Base-by-base conservation (phyloP, 2,797 vertebrate species). In the Gadopsis bispinosus region DNA sequence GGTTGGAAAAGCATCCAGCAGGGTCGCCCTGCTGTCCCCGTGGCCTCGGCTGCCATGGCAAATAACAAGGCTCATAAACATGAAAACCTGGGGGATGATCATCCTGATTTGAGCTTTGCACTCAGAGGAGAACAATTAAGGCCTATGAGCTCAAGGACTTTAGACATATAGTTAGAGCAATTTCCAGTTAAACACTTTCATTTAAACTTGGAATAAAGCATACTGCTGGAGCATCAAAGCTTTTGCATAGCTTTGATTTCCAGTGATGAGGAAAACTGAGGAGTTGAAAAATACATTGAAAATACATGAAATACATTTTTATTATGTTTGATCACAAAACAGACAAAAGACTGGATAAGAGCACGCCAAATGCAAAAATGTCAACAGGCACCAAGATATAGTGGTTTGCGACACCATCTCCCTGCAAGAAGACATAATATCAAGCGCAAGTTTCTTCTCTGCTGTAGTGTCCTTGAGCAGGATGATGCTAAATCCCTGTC, bases 11-110 rank as follows among this genome's bases (percentile, higher is more conserved):
- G 86, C 80, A 83, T 88, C 74, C 80, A 83, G 78, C 5, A 66
- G 83, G 74, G 89, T 85, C 31, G n/a, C 54, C 63, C 69, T 59
- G 87, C 80, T 74, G 77, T 91, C 90, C 89, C 91, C 35, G 58
- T 88, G 80, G 87, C 83, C 83, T 72, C 16, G 64, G 64, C 86
- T 92, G 91, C 85, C 80, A 86, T 77, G 60, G 71, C 81, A 88
- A 89, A 92, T 93, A 88, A 92, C 68, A 8, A 88, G 84, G 61
- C 83, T 88, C 83, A 84, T 91, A 80, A 91, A 93, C 90, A 87
- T 93, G 82, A 89, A 89, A 91, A 86, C 71, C 84, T 79, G 71
- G 53, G 48, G 69, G 82, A 91, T 90, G 86, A 92, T 91, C 80
- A 70, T 79, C 70, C 81, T 83, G 80, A 92, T 90, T 83, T 86